These are phyloP conservation scores for Leucopsar rothschildi DNA, from an alignment of 2,113 vertebrate genomes.

Conservation along the genomic window DNA sequence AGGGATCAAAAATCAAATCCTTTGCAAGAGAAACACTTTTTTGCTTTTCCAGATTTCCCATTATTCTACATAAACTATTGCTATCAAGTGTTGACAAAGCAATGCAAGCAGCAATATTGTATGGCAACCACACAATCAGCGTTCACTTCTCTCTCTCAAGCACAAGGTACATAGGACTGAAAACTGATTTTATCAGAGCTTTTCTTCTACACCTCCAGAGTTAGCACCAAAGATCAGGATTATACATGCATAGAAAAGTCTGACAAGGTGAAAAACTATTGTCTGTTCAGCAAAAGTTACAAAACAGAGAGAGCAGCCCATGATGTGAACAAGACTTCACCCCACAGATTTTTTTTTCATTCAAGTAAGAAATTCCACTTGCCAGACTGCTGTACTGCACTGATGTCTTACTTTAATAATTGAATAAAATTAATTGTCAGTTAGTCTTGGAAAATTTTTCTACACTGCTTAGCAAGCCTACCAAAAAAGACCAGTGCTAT, in stretches of 20 bases:
- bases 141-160: neutral
- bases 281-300: neutral
- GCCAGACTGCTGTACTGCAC: neutral
- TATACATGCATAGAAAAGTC: neutral
- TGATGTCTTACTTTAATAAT: neutral
- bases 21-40: neutral
- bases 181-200: neutral
- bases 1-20: neutral
- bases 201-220: neutral
- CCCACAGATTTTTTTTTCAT: neutral
- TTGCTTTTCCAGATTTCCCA: neutral
- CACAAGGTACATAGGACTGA: neutral
- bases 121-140: neutral
- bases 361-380: neutral
- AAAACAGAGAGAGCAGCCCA: neutral
- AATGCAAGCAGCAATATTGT: neutral
- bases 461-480: neutral
- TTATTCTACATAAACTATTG: neutral
- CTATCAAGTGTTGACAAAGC: neutral
- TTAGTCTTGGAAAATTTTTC: neutral
- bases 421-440: neutral
- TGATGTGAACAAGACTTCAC: neutral
- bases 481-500: neutral
- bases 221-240: neutral
- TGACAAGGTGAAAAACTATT: neutral